Evolutionary conservation across 2,888 invertebrate genomes (phyloP).

Genomic region (Archaeoteleia sp.): DNA sequence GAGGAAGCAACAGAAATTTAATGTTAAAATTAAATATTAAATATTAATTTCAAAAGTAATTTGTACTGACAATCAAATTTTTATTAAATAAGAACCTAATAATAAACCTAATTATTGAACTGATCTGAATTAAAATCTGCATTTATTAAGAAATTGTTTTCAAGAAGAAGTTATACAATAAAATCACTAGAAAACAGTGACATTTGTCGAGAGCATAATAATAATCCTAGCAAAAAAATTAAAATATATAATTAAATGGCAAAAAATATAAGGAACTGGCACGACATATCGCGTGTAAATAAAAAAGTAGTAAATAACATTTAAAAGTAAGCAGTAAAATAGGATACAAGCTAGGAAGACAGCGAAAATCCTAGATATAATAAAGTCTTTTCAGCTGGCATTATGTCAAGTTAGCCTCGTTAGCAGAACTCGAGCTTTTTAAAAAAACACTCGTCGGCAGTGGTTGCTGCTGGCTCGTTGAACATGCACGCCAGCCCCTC

Average conservation of each 20-base stretch:
- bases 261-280: too few relatives aligned
- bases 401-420: slow-evolving; percentile 75
- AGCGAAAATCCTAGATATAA: slow-evolving; percentile 58
- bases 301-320: slow-evolving; percentile 23
- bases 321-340: slow-evolving; percentile 37
- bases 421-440: slow-evolving; percentile 61
- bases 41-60: too few relatives aligned
- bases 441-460: slow-evolving; percentile 65
- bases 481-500: slow-evolving; percentile 67
- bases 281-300: slow-evolving; percentile 30
- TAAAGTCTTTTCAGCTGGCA: slow-evolving; percentile 73
- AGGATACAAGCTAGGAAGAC: slow-evolving; percentile 49
- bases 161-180: neutral
- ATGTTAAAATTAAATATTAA: too few relatives aligned
- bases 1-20: too few relatives aligned
- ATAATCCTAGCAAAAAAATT: too few relatives aligned
- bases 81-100: too few relatives aligned
- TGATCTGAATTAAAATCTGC: too few relatives aligned
- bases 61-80: too few relatives aligned
- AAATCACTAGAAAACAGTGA: neutral
- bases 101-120: too few relatives aligned
- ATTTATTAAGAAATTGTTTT: too few relatives aligned
- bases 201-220: too few relatives aligned
- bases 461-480: slow-evolving; percentile 72
- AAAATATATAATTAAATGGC: too few relatives aligned